Conservation (phyloP, 2,888 invertebrate genomes). For the Hybos culiciformis region DNA sequence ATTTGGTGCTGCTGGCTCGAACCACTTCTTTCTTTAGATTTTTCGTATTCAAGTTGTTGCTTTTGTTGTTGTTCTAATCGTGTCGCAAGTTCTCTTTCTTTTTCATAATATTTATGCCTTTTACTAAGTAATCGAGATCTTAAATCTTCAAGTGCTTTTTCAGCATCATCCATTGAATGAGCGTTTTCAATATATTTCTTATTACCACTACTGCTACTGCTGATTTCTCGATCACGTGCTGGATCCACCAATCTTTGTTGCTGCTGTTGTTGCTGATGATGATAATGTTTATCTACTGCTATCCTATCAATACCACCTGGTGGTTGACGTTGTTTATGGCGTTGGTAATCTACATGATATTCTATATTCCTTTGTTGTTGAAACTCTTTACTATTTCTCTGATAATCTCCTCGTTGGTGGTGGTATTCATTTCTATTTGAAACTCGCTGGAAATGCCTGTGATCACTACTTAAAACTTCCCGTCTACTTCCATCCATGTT, state of each 20-base stretch:
- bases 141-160: constrained; percentile 58
- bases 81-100: constrained; percentile 18
- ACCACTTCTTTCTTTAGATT: neutral
- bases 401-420: constrained; percentile 3
- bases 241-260: constrained; percentile 8
- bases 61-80: constrained; percentile 8
- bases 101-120: constrained; percentile 38
- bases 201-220: constrained; percentile 5
- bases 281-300: constrained; percentile 28
- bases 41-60: no score
- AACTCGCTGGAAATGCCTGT: neutral
- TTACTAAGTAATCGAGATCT: constrained; percentile 58
- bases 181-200: constrained; percentile 15
- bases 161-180: constrained; percentile 33
- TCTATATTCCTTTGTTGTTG: constrained; percentile 38
- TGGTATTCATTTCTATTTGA: constrained; percentile 1
- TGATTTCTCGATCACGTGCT: constrained; percentile 5
- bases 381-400: constrained; percentile 19
- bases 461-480: constrained; percentile 7
- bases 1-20: neutral
- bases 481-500: neutral
- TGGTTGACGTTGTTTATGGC: constrained; percentile 19
- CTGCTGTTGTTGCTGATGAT: constrained; percentile 21
- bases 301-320: constrained; percentile 25
- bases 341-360: constrained; percentile 31